Base-by-base conservation (phyloP, 2,113 vertebrate genomes). In the Acrocephalus arundinaceus region DNA sequence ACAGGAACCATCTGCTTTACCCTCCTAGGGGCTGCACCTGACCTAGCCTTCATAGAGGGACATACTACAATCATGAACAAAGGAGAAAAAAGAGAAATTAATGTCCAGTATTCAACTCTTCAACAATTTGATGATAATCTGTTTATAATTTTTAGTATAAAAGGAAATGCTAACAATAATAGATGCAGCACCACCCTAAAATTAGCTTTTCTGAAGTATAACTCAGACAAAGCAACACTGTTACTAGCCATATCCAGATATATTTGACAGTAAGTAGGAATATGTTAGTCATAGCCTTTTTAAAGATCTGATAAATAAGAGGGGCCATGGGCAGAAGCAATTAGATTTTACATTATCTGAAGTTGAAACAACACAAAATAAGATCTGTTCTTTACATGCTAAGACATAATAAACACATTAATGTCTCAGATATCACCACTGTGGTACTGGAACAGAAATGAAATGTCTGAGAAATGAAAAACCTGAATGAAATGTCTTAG, bases 1-100 rank as follows among this genome's bases (percentile, higher is more conserved):
- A 94, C 58, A 58, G 49, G 63, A 81, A 74, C 90, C 88, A 96
- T 93, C 94, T 96, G 94, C 79, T 93, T 83, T 80, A 71, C 59
- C 46, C 63, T 88, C 75, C 63, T 70, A 93, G 72, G 75, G 28
- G 24, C 76, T 90, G 55, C 79, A 94, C 68, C 76, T 96, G 88
- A 90, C 72, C 68, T 67, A 62, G 55, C 23, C 52, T 93, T 89
- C 68, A 67, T 41, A 92, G 87, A 73, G 41, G 24, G 46, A 65
- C 72, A 74, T 25, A 27, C 33, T 63, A 39, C 33, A 81, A 11
- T 61, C 7, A 7, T 14, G 13, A 93, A 77, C 1, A 4, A 62
- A 93, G 10, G 17, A 78, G 9, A 24, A 73, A 62, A 72, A 58
- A n/a, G 8, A 7, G 0, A 52, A 48, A 73, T 37, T 65, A 31